Evolutionary conservation across 2,797 vertebrate species (phyloP).

Genomic region (Lacerta bilineata): DNA sequence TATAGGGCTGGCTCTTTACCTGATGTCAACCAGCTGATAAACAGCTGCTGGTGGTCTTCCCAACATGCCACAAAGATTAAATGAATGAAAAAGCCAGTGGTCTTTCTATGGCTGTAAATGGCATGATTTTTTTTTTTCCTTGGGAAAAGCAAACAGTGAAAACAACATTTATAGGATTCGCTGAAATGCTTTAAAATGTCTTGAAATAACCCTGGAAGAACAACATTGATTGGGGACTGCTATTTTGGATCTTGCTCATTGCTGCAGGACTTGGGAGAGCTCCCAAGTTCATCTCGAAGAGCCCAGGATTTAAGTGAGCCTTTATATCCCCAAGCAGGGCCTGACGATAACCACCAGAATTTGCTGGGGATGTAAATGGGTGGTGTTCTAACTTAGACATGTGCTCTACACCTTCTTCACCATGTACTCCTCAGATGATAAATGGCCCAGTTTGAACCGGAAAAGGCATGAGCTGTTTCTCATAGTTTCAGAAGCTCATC

Average conservation of each 20-base stretch:
- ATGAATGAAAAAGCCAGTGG: not conserved
- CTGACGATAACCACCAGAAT: not conserved
- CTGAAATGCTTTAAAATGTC: not conserved
- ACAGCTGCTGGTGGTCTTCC: not conserved
- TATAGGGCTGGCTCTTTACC: constrained; percentile 44
- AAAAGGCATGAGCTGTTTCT: not conserved
- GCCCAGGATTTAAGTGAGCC: not conserved
- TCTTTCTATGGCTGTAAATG: not conserved
- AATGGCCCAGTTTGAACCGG: not conserved
- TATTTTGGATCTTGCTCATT: constrained; percentile 16
- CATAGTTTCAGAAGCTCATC: no score
- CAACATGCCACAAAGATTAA: not conserved
- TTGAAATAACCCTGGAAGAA: not conserved
- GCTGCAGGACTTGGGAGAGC: not conserved
- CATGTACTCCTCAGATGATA: not conserved
- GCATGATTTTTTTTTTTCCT: not conserved
- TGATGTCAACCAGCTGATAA: constrained; percentile 48
- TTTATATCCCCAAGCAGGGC: not conserved
- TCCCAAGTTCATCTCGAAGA: not conserved
- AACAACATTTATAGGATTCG: not conserved
- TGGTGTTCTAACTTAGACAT: no score
- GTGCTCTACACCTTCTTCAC: not conserved
- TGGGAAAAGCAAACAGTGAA: not conserved
- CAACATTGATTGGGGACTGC: not conserved
- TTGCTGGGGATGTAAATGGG: no score